A percentile compares a stretch with the other conserved stretches of the same genome.
Evolutionary conservation across 1,140 invertebrate species (phyloP).

Genomic region (Cephus cinctus): DNA sequence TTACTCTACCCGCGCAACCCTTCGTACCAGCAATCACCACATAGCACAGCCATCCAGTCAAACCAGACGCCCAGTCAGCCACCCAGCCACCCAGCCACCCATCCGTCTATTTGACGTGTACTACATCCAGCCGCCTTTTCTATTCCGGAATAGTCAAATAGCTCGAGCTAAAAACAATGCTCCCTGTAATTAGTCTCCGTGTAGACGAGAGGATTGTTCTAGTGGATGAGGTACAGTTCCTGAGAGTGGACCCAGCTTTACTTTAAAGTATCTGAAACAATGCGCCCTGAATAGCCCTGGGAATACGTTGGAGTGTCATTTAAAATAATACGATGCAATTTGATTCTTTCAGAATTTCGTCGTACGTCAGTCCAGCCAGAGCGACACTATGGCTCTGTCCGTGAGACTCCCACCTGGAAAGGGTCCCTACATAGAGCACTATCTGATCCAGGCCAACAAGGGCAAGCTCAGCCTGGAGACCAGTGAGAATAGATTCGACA

Average conservation of each 20-base stretch:
- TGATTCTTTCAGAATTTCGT: constrained; percentile 77
- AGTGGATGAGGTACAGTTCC: no score
- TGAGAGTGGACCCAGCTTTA: no score
- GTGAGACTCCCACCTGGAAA: constrained; percentile 83
- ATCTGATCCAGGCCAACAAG: constrained; percentile 84
- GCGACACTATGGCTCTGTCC: constrained; percentile 90
- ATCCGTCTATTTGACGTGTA: neutral
- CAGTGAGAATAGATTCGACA: constrained; percentile 88
- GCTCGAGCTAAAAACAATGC: constrained; percentile 36
- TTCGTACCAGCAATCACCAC: no score
- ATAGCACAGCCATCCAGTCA: no score
- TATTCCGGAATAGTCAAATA: constrained; percentile 17
- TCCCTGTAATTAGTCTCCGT: constrained; percentile 34
- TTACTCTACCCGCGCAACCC: no score
- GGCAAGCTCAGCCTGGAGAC: constrained; percentile 86
- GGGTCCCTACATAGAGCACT: constrained; percentile 92
- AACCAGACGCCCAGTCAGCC: no score
- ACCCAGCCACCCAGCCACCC: no score
- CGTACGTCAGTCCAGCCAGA: constrained; percentile 89
- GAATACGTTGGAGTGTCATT: no score
- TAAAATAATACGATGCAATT: constrained; percentile 13
- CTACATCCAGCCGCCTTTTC: constrained; percentile 4
- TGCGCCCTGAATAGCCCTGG: no score
- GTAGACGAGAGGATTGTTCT: constrained; percentile 2
- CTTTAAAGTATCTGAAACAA: no score